Evolutionary conservation across 2,888 invertebrate genomes (phyloP).

Genomic region (Allygus modestus): DNA sequence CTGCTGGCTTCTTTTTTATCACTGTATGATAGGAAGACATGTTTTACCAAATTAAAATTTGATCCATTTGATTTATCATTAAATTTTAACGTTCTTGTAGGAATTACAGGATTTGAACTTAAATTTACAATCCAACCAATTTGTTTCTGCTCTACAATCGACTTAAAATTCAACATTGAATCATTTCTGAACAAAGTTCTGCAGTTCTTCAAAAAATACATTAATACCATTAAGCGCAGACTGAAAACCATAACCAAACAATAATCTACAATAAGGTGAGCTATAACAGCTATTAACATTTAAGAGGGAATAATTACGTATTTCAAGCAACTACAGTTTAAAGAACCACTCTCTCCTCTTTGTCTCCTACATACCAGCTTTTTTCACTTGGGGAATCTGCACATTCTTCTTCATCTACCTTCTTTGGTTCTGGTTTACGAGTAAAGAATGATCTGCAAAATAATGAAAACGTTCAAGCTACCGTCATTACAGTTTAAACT

Average conservation of each 20-base stretch:
- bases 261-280: background rate
- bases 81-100: background rate
- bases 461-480: background rate
- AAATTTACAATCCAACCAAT: background rate
- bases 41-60: constrained; percentile 40
- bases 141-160: background rate
- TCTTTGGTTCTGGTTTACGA: constrained; percentile 71
- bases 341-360: background rate
- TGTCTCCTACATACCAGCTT: constrained; percentile 58
- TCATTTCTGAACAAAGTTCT: background rate
- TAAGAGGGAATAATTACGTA: background rate
- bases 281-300: background rate
- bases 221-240: background rate
- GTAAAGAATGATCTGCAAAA: constrained; percentile 75
- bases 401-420: constrained; percentile 62
- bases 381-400: constrained; percentile 29
- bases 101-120: background rate
- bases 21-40: constrained; percentile 51
- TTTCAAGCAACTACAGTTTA: background rate
- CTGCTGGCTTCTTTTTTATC: constrained; percentile 36
- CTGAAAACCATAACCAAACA: background rate
- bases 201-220: background rate
- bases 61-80: constrained; percentile 22
- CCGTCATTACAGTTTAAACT: no score
- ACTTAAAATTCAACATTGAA: background rate